Base-by-base conservation (phyloP, 2,888 invertebrate genomes). In the Noctua janthina region DNA sequence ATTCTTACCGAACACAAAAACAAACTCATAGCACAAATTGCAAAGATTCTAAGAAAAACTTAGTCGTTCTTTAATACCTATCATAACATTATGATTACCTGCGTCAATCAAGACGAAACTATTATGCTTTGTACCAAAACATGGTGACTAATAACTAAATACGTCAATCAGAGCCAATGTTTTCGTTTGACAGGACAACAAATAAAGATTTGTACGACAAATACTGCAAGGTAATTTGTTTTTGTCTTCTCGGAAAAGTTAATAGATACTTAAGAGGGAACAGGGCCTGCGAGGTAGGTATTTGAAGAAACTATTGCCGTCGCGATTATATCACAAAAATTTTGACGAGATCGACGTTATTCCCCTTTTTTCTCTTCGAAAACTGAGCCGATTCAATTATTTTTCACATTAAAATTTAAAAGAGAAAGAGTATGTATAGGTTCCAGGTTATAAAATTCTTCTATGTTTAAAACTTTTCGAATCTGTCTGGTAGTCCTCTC, bases 21-120 rank as follows among this genome's bases (percentile, higher is more conserved):
- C 13, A 68, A 83, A 64, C 46, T 29, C 15, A 20, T 8, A 49
- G 29, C 11, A 35, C 1, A 84, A 64, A 51, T 54, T 54, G 46
- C 59, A 59, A 59, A 54, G 29, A 51, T 85, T 83, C 82, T 49
- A 29, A 70, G 69, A 83, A 81, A 69, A 81, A 71, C 81, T 46
- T 23, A 66, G 46, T 8, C 2, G 43, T 80, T 46, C n/a, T 79
- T 49, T 66, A 83, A 43, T 84, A 81, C 20, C 49, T 70, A 59
- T 66, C 59, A 80, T 43, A 85, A 59, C n/a, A 67, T 62, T 62
- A 72, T 67, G 66, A 74, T 85, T 64, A 51, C 80, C 62, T 81
- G 23, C 67, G 77, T 77, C 76, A 86, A 67, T 82, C 46, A 82
- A 56, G 49, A 43, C 43, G 8, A 64, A 77, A 72, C 73, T 46